phyloP scores from a whole-genome alignment of 2,113 vertebrate species.

The Alaudala cheleensis region DNA sequence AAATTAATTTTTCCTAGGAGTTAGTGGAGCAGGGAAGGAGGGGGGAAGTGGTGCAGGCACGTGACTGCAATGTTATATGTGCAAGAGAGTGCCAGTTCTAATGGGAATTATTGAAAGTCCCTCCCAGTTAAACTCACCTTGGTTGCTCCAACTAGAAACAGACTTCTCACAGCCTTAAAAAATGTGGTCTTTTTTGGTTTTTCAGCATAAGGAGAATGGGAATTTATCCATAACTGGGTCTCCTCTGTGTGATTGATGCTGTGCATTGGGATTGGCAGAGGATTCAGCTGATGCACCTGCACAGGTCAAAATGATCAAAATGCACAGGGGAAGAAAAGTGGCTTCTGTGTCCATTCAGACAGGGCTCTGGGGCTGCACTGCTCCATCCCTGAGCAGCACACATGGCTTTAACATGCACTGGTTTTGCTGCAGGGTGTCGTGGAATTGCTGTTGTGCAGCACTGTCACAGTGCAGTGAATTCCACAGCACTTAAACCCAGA shows the following conservation, averaged over 20 bases:
- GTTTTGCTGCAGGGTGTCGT: background rate
- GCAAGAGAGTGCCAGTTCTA: no score
- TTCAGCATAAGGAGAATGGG: background rate
- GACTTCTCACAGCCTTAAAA: background rate
- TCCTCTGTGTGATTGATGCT: background rate
- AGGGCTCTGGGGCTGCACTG: background rate
- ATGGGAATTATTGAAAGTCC: background rate
- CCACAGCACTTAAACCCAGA: background rate
- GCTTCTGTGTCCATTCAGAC: background rate
- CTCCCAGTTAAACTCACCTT: background rate
- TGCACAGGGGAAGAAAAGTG: background rate
- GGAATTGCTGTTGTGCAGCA: constrained; percentile 18
- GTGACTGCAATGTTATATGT: accelerated
- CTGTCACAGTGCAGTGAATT: background rate
- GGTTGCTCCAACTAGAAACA: background rate
- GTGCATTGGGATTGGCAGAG: background rate
- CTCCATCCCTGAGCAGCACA: background rate
- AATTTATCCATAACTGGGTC: background rate
- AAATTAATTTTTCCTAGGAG: background rate
- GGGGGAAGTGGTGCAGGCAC: accelerated
- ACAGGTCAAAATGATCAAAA: background rate
- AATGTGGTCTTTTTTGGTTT: background rate
- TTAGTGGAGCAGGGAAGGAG: background rate
- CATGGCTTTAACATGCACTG: background rate
- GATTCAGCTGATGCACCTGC: background rate